Conservation (phyloP, 2,888 invertebrate genomes). For the Caenorhabditis imperialis region DNA sequence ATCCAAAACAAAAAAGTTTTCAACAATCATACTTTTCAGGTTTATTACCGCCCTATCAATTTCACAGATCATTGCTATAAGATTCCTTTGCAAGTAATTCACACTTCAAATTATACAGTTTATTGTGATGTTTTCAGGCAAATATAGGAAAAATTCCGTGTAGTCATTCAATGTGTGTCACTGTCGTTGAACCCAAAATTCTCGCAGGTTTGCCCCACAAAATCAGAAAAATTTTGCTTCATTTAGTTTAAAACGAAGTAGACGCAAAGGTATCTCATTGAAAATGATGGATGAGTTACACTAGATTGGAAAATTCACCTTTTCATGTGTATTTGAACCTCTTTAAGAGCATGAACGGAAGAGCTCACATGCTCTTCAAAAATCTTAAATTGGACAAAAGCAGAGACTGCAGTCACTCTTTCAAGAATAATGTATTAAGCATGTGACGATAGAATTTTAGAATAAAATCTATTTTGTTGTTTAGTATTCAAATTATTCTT, state of each 20-base stretch:
- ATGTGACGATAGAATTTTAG: no score
- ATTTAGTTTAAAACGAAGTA: slow-evolving; percentile 6
- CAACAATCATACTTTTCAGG: slow-evolving; percentile 62
- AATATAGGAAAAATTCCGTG: slow-evolving; percentile 74
- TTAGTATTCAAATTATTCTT: no score
- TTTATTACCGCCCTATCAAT: slow-evolving; percentile 76
- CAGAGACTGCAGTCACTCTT: no score
- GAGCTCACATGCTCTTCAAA: no score
- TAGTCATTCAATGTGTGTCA: slow-evolving; percentile 75
- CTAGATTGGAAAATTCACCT: not conserved
- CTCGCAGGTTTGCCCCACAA: slow-evolving; percentile 66
- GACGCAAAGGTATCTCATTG: slow-evolving; percentile 27
- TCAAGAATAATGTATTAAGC: no score
- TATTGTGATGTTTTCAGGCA: slow-evolving; percentile 16
- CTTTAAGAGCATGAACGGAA: no score
- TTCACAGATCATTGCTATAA: slow-evolving; percentile 76
- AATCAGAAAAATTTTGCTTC: not conserved
- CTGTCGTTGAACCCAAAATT: slow-evolving; percentile 75
- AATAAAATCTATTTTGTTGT: no score
- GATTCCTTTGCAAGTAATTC: slow-evolving; percentile 63
- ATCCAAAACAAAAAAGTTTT: no score
- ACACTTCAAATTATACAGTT: not conserved
- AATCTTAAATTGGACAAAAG: no score
- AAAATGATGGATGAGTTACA: slow-evolving; percentile 47
- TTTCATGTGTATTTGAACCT: not conserved